These are phyloP conservation scores for Recurvirostra avosetta DNA, from an alignment of 2,113 vertebrate species.

Conservation along the genomic window DNA sequence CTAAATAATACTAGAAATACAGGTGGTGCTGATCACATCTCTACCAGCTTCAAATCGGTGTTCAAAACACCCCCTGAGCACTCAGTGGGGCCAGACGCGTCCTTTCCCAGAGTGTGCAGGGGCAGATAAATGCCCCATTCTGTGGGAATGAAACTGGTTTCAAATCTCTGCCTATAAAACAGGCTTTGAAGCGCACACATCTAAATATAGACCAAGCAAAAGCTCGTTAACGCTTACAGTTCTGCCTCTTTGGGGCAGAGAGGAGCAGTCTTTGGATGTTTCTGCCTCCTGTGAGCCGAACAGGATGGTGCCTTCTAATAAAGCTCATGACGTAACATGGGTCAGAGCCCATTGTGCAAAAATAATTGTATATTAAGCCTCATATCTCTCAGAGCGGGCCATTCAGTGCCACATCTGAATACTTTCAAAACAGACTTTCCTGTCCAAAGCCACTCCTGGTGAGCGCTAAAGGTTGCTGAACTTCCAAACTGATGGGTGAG, in stretches of 20 bases:
- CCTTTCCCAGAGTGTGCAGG: not conserved
- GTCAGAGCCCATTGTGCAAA: not conserved
- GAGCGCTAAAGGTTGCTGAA: not conserved
- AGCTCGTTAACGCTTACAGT: not conserved
- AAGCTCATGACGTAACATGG: not conserved
- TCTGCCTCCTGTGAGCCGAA: not conserved
- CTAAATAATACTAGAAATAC: not conserved
- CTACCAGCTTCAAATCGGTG: not conserved
- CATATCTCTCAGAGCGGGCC: not conserved
- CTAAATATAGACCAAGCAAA: not conserved
- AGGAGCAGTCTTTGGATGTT: not conserved
- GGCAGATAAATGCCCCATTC: not conserved
- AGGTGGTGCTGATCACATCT: not conserved
- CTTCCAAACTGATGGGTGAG: not conserved
- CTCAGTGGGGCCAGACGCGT: fast-evolving
- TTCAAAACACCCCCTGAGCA: not conserved
- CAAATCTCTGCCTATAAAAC: not conserved
- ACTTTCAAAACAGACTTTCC: not conserved
- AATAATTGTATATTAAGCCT: not conserved
- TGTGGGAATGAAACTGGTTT: not conserved
- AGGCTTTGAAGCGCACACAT: not conserved
- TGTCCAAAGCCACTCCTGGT: not conserved
- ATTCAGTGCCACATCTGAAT: not conserved
- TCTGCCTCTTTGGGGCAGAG: not conserved
- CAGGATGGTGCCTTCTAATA: not conserved